A percentile compares a stretch with the other conserved stretches of the same genome.
phyloP scores from a whole-genome alignment of 2,888 invertebrate species.

The Orchesella flavescens region DNA sequence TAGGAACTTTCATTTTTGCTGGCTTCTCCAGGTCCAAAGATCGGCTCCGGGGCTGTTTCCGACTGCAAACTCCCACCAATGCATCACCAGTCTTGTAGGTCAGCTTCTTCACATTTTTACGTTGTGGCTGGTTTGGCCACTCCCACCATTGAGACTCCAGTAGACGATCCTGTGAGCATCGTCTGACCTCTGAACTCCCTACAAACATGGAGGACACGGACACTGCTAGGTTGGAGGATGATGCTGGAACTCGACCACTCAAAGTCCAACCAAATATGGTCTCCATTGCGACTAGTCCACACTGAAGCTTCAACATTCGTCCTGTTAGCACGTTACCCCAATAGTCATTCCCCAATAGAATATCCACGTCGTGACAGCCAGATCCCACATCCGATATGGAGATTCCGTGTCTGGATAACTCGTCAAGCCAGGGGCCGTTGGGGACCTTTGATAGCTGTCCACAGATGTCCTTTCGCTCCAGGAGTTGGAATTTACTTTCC shows the following conservation, averaged over 20 bases:
- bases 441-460: not conserved
- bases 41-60: too few species aligned
- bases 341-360: constrained; percentile 4
- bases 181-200: not conserved
- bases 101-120: too few species aligned
- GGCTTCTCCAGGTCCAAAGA: too few species aligned
- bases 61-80: too few species aligned
- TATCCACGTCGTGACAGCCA: not conserved
- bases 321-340: constrained; percentile 7
- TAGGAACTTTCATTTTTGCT: too few species aligned
- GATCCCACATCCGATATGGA: not conserved
- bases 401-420: not conserved
- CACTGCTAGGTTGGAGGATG: not conserved
- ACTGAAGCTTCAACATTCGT: not conserved
- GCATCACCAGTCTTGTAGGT: too few species aligned
- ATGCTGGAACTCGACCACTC: not conserved
- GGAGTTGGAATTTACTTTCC: not conserved
- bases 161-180: not conserved
- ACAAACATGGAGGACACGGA: not conserved
- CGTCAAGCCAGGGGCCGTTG: not conserved
- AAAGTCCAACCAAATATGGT: constrained; percentile 43
- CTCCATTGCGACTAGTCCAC: constrained; percentile 28
- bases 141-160: constrained; percentile 17
- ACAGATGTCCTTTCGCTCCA: not conserved
- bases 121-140: too few species aligned